phyloP scores from a whole-genome alignment of 2,113 vertebrate genomes.

The Vulpes lagopus region DNA sequence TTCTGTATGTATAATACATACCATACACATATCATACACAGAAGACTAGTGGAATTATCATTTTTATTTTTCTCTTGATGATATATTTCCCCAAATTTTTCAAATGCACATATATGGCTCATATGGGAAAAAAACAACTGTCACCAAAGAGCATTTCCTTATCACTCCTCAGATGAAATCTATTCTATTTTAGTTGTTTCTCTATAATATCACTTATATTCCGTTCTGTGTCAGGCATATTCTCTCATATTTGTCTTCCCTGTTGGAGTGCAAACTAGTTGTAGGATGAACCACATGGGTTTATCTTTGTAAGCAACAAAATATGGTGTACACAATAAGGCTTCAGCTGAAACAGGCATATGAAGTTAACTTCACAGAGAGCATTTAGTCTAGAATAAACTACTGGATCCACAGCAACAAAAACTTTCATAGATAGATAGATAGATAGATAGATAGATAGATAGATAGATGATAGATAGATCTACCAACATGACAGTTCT shows the following conservation, averaged over 20 bases:
- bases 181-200: not conserved
- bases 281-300: not conserved
- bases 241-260: constrained; percentile 7
- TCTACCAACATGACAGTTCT: not conserved
- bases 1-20: too few relatives aligned
- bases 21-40: not conserved
- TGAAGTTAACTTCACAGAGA: constrained; percentile 11
- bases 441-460: not conserved
- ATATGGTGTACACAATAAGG: not conserved
- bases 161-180: not conserved
- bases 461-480: not conserved
- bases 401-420: not conserved
- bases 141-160: constrained; percentile 1
- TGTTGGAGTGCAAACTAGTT: not conserved
- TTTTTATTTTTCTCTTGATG: constrained; percentile 38
- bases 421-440: not conserved
- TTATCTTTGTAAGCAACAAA: constrained; percentile 32
- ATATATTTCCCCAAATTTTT: constrained; percentile 26
- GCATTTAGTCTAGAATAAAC: constrained; percentile 15
- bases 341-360: constrained; percentile 1
- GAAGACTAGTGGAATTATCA: not conserved
- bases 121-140: not conserved
- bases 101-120: not conserved
- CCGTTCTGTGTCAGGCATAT: not conserved
- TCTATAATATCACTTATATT: constrained; percentile 11